These are phyloP conservation scores for Ophion costatus DNA, from an alignment of 2,888 invertebrate species.

Conservation along the genomic window DNA sequence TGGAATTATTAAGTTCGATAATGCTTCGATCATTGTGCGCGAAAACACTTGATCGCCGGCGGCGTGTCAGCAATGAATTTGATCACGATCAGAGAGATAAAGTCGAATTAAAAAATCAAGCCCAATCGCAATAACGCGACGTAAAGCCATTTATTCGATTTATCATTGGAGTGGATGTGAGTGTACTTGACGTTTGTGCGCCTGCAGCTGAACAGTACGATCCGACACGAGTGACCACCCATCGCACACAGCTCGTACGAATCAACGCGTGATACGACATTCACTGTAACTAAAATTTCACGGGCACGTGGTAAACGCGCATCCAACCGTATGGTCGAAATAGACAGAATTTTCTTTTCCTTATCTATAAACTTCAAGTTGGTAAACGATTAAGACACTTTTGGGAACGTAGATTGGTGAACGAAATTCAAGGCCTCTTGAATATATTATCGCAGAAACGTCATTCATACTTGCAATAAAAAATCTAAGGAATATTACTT, in stretches of 20 bases:
- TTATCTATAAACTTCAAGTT: background rate
- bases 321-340: background rate
- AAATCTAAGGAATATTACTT: background rate
- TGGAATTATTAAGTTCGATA: slow-evolving; percentile 14
- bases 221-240: no score
- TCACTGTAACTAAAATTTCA: background rate
- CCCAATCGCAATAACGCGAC: background rate
- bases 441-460: background rate
- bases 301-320: background rate
- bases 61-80: background rate
- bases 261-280: background rate
- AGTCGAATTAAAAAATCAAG: background rate
- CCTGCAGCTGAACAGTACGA: no score
- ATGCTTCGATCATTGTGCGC: background rate
- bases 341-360: background rate
- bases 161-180: background rate
- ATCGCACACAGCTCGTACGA: background rate
- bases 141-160: background rate
- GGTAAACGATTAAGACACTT: background rate
- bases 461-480: background rate
- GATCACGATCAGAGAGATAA: background rate
- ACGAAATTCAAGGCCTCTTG: background rate
- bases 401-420: background rate
- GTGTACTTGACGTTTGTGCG: background rate
- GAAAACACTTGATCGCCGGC: background rate